Base-by-base conservation (phyloP, 2,797 vertebrate genomes). In the Spinus olivaceus region DNA sequence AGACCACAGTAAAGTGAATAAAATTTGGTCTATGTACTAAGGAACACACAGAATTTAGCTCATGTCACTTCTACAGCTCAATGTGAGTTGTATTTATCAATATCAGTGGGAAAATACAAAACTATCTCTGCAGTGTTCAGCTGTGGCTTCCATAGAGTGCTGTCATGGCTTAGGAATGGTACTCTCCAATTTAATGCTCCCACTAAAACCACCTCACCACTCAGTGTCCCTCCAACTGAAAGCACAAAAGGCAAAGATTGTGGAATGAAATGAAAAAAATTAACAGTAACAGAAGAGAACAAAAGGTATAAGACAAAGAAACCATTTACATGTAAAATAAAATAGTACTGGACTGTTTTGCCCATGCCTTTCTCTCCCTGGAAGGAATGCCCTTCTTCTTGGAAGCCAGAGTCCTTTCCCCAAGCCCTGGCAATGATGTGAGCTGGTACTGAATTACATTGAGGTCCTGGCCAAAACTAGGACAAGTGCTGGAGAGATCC, bases 311-410 rank as follows among this genome's bases (percentile, higher is more conserved):
- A 70, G 14, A 27, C 30, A 32, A 51, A 89, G 30, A 51, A 46
- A 57, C 15, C 1, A 51, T 59, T 78, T 59, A 18, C 12, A 33
- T 13, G 9, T 44, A 33, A 50, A 71, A 71, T 69, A 22, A 76
- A 69, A 25, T 16, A 44, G 13, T 50, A 19, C 3, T 0, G 0
- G 8, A 51, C 24, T 1, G 0, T 51, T 54, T 63, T 65, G 2
- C 18, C 51, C 25, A 14, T 4, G 3, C 7, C 4, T 51, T 77
- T 44, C 14, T 83, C 57, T 28, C 1, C 0, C 21, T 59, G 46
- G 24, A 51, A 83, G 28, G 10, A 51, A 39, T 14, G 13, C 4
- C 18, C 6, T 51, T 39, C 53, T 30, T n/a, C 50, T 70, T 54
- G 25, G 51, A 82, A 51, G 22, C 3, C 10, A 20, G 37, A 32